Conservation (phyloP, 2,888 invertebrate species). For the Elegia similella region DNA sequence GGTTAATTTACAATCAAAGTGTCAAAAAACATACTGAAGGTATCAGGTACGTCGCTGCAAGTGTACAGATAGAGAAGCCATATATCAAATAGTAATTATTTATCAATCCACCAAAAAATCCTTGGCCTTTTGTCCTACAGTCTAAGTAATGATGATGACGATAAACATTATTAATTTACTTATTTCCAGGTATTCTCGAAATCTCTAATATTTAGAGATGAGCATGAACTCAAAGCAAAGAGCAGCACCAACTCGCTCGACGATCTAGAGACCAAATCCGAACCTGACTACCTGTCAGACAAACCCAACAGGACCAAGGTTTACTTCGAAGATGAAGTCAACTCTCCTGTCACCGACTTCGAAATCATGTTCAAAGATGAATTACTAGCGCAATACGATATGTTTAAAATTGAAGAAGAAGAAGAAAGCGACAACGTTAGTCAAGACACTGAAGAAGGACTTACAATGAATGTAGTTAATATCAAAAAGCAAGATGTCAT, state of each 20-base stretch:
- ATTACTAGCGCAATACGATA: conserved; percentile 58
- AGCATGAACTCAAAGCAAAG: conserved; percentile 61
- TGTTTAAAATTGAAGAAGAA: conserved; percentile 77
- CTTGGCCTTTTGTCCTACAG: no score
- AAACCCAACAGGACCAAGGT: conserved; percentile 73
- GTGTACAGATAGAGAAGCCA: no score
- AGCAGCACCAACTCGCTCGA: conserved; percentile 59
- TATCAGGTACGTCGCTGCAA: no score
- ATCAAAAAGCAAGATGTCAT: conserved; percentile 68
- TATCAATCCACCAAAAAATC: no score
- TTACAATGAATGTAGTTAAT: conserved; percentile 63
- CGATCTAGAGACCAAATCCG: conserved; percentile 70
- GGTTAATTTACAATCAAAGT: no score
- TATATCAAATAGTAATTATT: no score
- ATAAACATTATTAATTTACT: background rate
- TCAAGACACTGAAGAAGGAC: conserved; percentile 66
- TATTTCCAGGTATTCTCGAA: conserved; percentile 75
- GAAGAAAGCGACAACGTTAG: conserved; percentile 64
- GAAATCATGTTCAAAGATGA: conserved; percentile 81
- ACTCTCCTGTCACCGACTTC: conserved; percentile 75
- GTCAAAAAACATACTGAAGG: no score
- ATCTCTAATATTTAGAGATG: conserved; percentile 76
- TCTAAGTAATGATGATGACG: no score
- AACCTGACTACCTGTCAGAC: conserved; percentile 66
- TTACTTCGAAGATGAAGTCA: conserved; percentile 75